Conservation (phyloP, 2,797 vertebrate species). For the Acanthis flammea region DNA sequence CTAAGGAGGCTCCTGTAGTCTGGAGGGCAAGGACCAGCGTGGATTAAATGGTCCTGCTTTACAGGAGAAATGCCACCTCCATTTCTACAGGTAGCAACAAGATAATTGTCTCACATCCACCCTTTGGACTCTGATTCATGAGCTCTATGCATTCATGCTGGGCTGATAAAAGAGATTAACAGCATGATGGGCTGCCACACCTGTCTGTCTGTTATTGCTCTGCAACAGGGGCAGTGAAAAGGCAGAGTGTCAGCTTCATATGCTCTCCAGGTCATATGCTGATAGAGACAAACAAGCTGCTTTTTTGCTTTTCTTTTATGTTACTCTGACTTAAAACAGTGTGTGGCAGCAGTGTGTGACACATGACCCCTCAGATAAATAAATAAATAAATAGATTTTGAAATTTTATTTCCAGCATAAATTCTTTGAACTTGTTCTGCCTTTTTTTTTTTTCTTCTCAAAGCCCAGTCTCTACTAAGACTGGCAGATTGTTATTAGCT, state of each 20-base stretch:
- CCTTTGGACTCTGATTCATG: slow-evolving; percentile 28
- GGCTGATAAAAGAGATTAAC: not conserved
- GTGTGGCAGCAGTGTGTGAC: not conserved
- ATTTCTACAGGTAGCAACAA: not conserved
- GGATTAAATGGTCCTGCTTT: not conserved
- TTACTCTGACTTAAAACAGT: not conserved
- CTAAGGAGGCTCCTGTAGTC: accelerated
- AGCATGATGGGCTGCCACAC: not conserved
- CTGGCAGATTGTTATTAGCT: not conserved
- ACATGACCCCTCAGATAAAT: not conserved
- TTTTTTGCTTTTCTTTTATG: not conserved
- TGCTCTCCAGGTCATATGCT: not conserved
- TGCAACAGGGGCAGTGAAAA: not conserved
- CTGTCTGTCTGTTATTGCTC: slow-evolving; percentile 7
- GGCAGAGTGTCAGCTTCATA: not conserved
- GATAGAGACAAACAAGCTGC: not conserved
- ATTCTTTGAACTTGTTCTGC: not conserved
- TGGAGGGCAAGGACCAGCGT: not conserved
- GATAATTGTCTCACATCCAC: not conserved
- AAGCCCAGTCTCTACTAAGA: not conserved
- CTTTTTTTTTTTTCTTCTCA: not conserved
- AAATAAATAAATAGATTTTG: not conserved
- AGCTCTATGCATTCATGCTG: not conserved
- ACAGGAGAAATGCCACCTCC: not conserved
- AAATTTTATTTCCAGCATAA: not conserved